Base-by-base conservation (phyloP, 2,113 vertebrate species). In the Pelodiscus sinensis region DNA sequence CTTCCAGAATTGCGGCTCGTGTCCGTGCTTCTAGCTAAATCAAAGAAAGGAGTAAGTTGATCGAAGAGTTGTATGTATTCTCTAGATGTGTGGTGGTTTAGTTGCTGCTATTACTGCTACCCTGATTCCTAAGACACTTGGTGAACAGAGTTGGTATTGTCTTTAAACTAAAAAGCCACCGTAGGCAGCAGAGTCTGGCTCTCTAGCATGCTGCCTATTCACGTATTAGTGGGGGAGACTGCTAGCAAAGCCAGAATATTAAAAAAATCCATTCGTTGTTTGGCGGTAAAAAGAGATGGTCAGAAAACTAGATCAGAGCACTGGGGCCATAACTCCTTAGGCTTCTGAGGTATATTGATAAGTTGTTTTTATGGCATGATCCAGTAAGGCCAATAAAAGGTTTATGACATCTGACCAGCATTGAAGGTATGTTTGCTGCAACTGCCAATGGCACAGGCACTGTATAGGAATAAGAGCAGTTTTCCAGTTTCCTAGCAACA, bases 321-420 rank as follows among this genome's bases (percentile, higher is more conserved):
- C 25, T 52, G 13, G 25, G 14, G 27, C 19, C 27, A 35, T 12
- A 29, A 25, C 11, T 3, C 38, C 35, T 62, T 84, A 22, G 50
- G 57, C 54, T 62, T 29, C 31, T 18, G 68, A 82, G 27, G 58
- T 14, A 51, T 21, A 16, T 44, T 79, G 65, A 68, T 56, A 88
- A 94, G 81, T 88, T 93, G 84, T 13, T n/a, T 57, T 78, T 54
- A 50, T 86, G 52, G 77, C 56, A 65, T 80, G 85, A 92, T 52
- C 82, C 81, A 78, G 84, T 58, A 90, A 90, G 88, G 94, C 96
- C 93, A 87, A 81, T 94, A 86, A 90, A 94, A 96, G 96, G 96
- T 97, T 97, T 95, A 94, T 97, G 97, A 97, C 97, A 97, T 97
- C 97, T 97, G 97, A 96, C 95, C 96, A 92, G 97, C 97, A 97